These are phyloP conservation scores for Sicus ferrugineus DNA, from an alignment of 2,888 invertebrate genomes.

Conservation along the genomic window DNA sequence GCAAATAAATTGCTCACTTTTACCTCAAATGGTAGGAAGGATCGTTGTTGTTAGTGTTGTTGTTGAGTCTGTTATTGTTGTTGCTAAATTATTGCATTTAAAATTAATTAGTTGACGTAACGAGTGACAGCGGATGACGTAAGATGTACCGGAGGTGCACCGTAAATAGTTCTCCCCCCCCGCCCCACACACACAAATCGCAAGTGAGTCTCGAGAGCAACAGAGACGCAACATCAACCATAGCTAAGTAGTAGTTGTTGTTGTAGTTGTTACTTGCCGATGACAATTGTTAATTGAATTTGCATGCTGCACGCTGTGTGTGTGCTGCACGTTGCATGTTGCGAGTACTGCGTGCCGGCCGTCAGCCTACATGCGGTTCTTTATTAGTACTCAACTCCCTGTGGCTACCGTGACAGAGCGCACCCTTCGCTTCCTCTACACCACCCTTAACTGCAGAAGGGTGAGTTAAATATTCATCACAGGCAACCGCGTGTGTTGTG, in stretches of 20 bases:
- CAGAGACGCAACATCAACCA: not conserved
- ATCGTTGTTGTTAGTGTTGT: not conserved
- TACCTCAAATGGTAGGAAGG: constrained; percentile 3
- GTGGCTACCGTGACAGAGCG: too few species aligned
- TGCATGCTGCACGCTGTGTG: constrained; percentile 34
- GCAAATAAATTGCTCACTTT: constrained; percentile 10
- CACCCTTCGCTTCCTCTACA: not conserved
- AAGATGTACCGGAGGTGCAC: too few species aligned
- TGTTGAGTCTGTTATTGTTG: not conserved
- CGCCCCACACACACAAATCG: too few species aligned
- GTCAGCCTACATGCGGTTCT: not conserved
- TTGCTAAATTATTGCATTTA: not conserved
- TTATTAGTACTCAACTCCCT: too few species aligned
- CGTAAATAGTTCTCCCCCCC: not conserved
- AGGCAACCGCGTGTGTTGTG: not conserved
- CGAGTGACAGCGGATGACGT: too few species aligned
- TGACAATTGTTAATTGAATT: constrained; percentile 38
- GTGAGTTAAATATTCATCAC: not conserved
- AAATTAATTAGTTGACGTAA: not conserved
- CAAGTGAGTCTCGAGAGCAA: too few species aligned
- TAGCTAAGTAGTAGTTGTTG: not conserved
- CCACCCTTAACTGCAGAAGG: not conserved
- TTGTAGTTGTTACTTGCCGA: constrained; percentile 10
- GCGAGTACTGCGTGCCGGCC: too few species aligned
- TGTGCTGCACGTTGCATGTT: too few species aligned